Evolutionary conservation across 2,113 vertebrate genomes (phyloP), one percentile per base, ranked within the genome.

Genomic region (Phalacrocorax carbo): DNA sequence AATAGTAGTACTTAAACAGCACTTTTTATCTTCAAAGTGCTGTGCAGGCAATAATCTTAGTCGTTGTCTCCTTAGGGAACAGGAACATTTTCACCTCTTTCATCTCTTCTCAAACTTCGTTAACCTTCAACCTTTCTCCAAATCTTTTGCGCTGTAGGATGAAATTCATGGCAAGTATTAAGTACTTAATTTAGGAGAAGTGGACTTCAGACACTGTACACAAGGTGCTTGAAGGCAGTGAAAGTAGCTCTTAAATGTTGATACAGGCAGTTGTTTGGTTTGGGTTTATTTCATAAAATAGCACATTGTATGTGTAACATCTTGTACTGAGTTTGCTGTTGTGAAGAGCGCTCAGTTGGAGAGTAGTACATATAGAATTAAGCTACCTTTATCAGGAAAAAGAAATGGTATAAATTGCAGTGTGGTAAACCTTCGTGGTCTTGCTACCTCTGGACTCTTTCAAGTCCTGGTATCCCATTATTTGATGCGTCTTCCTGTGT

Each of bases 1-100:
- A 65, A 82, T 60, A 81, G 42, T 83, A 88, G 61, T 87, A 88
- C 38, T 89, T 87, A 87, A 94, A 93, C 69, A 76, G n/a, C 27
- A 60, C 42, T 89, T 80, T 65, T 82, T 54, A 90, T 81, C 92
- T 96, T 93, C 75, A 55, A 29, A 94, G 89, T 89, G 52, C 58
- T 69, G 9, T 85, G 78, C 49, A 58, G 70, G 66, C 84, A 80
- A 19, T 73, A 76, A 42, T 87, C 49, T 61, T 82, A 82, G 52
- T 89, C 32, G 55, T 20, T 73, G 60, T 83, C 54, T 93, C 32
- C 54, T 84, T 36, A 77, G 88, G 29, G 42, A 80, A 57, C 64
- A 75, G 79, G 14, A 44, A 44, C 15, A 15, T 44, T 44, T 44
- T 44, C 42, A 82, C 79, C 44, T 85, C 16, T 96, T 79, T 77